These are phyloP conservation scores for Amphipyra tragopoginis DNA, from an alignment of 2,888 invertebrate genomes.

Conservation along the genomic window DNA sequence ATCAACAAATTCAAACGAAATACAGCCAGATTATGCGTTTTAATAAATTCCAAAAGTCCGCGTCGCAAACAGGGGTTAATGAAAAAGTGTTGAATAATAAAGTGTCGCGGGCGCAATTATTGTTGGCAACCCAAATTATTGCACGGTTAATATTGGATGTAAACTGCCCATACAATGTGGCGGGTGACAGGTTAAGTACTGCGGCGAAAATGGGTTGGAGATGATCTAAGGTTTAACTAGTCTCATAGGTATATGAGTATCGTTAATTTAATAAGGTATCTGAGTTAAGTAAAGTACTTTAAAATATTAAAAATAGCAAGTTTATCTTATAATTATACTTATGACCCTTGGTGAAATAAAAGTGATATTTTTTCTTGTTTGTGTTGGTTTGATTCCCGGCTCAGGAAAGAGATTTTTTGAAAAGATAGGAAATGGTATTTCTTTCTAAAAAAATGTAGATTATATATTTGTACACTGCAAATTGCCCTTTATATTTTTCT, in stretches of 20 bases:
- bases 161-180: slow-evolving; percentile 25
- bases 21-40: slow-evolving; percentile 44
- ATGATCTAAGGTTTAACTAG: slow-evolving; percentile 24
- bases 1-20: slow-evolving; percentile 17
- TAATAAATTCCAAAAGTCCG: slow-evolving; percentile 57
- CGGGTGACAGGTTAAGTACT: slow-evolving; percentile 19
- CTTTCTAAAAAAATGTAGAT: too few species aligned
- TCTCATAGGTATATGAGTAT: neutral
- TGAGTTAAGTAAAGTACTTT: neutral
- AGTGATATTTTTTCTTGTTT: too few species aligned
- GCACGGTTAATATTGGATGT: slow-evolving; percentile 50
- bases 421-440: too few species aligned
- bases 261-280: neutral
- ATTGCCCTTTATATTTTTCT: too few species aligned
- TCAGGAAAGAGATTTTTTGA: too few species aligned
- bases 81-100: slow-evolving; percentile 61
- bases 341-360: too few species aligned
- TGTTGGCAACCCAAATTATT: slow-evolving; percentile 51
- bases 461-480: too few species aligned
- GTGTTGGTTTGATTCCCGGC: too few species aligned
- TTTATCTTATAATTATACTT: too few species aligned
- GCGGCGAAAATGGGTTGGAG: slow-evolving; percentile 9
- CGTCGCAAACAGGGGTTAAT: slow-evolving; percentile 60
- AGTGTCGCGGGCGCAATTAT: slow-evolving; percentile 55
- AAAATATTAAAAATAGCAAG: too few species aligned